Conservation (phyloP, 1,140 invertebrate species). For the Pectinophora gossypiella region DNA sequence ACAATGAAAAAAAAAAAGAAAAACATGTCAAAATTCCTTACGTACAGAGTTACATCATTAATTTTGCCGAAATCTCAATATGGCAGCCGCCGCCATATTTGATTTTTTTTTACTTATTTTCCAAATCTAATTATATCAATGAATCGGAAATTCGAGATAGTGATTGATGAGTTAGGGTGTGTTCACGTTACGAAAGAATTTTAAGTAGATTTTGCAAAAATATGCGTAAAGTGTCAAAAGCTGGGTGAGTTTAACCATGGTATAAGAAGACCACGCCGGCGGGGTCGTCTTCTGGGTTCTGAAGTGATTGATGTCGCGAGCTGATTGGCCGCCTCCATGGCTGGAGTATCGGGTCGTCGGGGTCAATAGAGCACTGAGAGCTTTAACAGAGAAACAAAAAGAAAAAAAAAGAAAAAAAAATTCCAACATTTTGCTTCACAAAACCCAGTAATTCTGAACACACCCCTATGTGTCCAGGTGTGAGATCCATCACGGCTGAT, state of each 20-base stretch:
- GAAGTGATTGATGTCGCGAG: too few species aligned
- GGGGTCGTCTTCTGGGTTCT: too few species aligned
- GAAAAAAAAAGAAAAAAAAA: too few species aligned
- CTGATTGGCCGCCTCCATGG: too few species aligned
- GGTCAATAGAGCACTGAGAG: too few species aligned
- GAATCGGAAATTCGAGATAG: slow-evolving; percentile 43
- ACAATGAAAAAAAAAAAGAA: background rate
- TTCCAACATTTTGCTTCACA: too few species aligned
- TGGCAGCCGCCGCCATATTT: slow-evolving; percentile 10
- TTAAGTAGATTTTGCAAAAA: too few species aligned
- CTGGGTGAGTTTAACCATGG: too few species aligned
- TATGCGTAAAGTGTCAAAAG: too few species aligned
- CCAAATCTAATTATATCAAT: slow-evolving; percentile 55
- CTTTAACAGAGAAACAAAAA: too few species aligned
- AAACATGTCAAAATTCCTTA: background rate
- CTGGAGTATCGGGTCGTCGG: too few species aligned
- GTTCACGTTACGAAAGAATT: slow-evolving; percentile 18
- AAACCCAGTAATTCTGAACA: slow-evolving; percentile 6
- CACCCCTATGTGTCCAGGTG: slow-evolving; percentile 32
- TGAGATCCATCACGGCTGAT: slow-evolving; percentile 45
- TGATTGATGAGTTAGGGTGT: slow-evolving; percentile 43
- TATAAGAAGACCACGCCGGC: too few species aligned
- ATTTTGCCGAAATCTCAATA: background rate
- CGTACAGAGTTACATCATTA: background rate
- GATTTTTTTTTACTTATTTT: slow-evolving; percentile 42